Base-by-base conservation (phyloP, 2,888 invertebrate genomes). In the Coelinius sp. region DNA sequence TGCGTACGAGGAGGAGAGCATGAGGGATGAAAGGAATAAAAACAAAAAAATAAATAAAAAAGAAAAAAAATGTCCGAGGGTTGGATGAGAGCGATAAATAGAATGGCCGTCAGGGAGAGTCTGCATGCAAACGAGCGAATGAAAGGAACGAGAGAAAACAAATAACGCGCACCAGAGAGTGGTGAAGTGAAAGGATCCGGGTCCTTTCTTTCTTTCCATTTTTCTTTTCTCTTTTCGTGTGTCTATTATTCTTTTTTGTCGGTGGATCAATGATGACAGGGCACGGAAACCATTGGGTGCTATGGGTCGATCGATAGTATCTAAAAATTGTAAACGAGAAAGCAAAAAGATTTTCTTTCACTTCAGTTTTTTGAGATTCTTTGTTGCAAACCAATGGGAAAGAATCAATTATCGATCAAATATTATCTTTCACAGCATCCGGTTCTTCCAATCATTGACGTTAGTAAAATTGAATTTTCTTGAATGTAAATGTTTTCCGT, bases 91-190 rank as follows among this genome's bases (percentile, higher is more conserved):
- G 73, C 56, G 63, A 74, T 71, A 53, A 69, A 63, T 71, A 63
- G 64, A 71, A 74, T 71, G 71, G 63, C 68, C 70, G 68, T 62
- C 52, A 52, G 49, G 70, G 56, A 73, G 71, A 70, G 69, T 64
- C 67, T 68, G 68, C 59, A 70, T 74, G 62, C 69, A 73, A 71
- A 64, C 67, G 70, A 66, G 65, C 69, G 69, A 53, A 70, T 68
- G 64, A 73, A 52, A 35, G 69, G 66, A 64, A 62, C 53, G 59
- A 52, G 70, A 31, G 49, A 69, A 65, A 64, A 69, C 14, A 68
- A 68, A 46, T 46, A 44, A 65, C 44, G 46, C 7, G 22, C 20
- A 25, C 22, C 65, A 31, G 22, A 46, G 59, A 14, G 68, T 62
- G 62, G 27, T 31, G 62, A 62, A 31, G 62, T 53, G 46, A 31